A percentile compares a stretch with the other conserved stretches of the same genome.
Conservation (phyloP, 2,888 invertebrate species). For the Athetis lepigone region DNA sequence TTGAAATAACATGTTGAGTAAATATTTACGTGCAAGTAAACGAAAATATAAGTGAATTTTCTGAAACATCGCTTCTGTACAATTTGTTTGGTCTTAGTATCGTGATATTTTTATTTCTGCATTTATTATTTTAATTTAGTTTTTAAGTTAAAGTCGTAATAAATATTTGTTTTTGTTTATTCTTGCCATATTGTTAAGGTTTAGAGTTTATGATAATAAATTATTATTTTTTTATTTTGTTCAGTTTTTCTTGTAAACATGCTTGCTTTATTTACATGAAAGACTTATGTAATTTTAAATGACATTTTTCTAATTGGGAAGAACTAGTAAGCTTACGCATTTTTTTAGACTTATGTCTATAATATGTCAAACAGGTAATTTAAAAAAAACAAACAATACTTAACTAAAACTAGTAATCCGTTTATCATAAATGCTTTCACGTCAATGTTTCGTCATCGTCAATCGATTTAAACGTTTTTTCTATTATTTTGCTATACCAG, state of each 20-base stretch:
- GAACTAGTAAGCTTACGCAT: too few species aligned
- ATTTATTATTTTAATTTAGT: slow-evolving; percentile 62
- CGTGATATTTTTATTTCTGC: slow-evolving; percentile 57
- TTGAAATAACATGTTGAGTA: slow-evolving; percentile 22
- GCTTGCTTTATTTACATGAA: background rate
- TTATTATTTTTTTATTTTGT: slow-evolving; percentile 60
- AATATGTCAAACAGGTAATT: too few species aligned
- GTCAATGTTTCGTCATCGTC: too few species aligned
- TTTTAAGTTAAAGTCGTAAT: slow-evolving; percentile 56
- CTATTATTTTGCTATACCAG: too few species aligned
- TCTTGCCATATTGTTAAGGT: slow-evolving; percentile 82
- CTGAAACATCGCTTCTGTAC: slow-evolving; percentile 28
- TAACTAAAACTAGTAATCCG: too few species aligned
- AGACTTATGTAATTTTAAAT: background rate
- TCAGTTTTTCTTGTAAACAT: slow-evolving; percentile 43
- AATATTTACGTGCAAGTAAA: slow-evolving; percentile 11
- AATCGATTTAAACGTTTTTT: too few species aligned
- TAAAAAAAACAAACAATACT: too few species aligned
- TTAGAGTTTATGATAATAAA: slow-evolving; percentile 64
- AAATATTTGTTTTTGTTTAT: slow-evolving; percentile 73
- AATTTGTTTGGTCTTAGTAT: slow-evolving; percentile 30
- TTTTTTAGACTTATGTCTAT: too few species aligned
- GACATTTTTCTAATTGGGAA: too few species aligned
- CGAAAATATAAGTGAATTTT: background rate
- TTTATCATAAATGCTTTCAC: too few species aligned